These are phyloP conservation scores for Drosophila neoperkinsi DNA, from an alignment of 2,888 invertebrate genomes.

Conservation along the genomic window DNA sequence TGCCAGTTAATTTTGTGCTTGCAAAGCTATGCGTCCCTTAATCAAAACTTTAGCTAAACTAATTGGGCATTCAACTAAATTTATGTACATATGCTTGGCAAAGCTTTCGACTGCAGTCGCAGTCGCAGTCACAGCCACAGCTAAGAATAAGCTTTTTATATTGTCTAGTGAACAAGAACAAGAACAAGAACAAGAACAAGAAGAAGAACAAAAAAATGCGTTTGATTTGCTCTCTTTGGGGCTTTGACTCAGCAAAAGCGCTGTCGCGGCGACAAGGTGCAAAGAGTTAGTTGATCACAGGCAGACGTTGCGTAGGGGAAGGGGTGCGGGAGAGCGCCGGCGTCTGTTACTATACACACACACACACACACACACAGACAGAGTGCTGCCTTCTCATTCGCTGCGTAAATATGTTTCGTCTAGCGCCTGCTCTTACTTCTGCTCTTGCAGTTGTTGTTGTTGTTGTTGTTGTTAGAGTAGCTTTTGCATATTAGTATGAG, in stretches of 20 bases:
- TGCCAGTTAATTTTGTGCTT: background rate
- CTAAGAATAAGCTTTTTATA: slow-evolving; percentile 44
- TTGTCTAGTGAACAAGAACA: slow-evolving; percentile 30
- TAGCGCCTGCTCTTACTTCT: slow-evolving; percentile 35
- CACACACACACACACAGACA: background rate
- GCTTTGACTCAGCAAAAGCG: slow-evolving; percentile 19
- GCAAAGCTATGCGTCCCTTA: background rate
- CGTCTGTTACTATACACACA: slow-evolving; percentile 41
- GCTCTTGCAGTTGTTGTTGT: slow-evolving; percentile 31
- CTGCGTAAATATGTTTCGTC: slow-evolving; percentile 69
- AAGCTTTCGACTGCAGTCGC: slow-evolving; percentile 52
- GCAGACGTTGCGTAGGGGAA: slow-evolving; percentile 16
- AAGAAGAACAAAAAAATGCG: slow-evolving; percentile 60
- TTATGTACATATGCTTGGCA: slow-evolving; percentile 13
- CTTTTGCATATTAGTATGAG: slow-evolving; percentile 36
- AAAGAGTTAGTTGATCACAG: slow-evolving; percentile 48
- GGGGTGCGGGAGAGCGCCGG: slow-evolving; percentile 54
- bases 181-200: slow-evolving; percentile 8
- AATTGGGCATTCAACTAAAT: slow-evolving; percentile 1
- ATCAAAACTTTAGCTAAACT: background rate
- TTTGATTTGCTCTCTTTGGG: slow-evolving; percentile 47
- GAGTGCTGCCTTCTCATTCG: slow-evolving; percentile 47
- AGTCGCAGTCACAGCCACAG: slow-evolving; percentile 21
- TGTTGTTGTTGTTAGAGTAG: slow-evolving; percentile 32
- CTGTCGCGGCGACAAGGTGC: slow-evolving; percentile 35